Conservation (phyloP, 2,797 vertebrate species). For the Balearica regulorum region DNA sequence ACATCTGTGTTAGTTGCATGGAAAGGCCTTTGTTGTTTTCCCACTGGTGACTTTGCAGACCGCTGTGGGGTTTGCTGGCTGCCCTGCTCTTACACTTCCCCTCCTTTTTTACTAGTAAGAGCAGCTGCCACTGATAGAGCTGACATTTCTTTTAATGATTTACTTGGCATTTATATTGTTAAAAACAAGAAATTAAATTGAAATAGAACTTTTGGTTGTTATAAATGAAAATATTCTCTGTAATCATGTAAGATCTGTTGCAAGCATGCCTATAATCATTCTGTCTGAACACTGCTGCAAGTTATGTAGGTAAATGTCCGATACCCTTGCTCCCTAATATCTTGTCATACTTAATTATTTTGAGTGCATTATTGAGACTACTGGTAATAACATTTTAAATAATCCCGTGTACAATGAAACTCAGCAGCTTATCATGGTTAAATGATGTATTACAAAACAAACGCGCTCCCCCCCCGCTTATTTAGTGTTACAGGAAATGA, state of each 20-base stretch:
- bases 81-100: constrained; percentile 65
- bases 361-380: background rate
- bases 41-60: constrained; percentile 80
- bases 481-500: background rate
- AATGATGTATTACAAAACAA: background rate
- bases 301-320: background rate
- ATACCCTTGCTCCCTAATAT: background rate
- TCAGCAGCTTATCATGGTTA: background rate
- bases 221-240: background rate
- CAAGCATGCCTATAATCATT: background rate
- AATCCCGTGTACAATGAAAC: background rate
- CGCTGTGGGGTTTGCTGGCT: constrained; percentile 76
- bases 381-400: background rate
- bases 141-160: constrained; percentile 79
- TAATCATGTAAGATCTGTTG: background rate
- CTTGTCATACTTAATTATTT: background rate
- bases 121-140: constrained; percentile 79
- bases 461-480: accelerated
- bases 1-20: constrained; percentile 92
- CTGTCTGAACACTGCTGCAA: background rate
- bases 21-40: constrained; percentile 86
- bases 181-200: background rate
- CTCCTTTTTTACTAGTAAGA: constrained; percentile 64
- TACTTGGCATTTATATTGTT: constrained; percentile 72
- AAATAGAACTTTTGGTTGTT: background rate